Evolutionary conservation across 2,113 vertebrate genomes (phyloP).

Genomic region (Labeo catla): DNA sequence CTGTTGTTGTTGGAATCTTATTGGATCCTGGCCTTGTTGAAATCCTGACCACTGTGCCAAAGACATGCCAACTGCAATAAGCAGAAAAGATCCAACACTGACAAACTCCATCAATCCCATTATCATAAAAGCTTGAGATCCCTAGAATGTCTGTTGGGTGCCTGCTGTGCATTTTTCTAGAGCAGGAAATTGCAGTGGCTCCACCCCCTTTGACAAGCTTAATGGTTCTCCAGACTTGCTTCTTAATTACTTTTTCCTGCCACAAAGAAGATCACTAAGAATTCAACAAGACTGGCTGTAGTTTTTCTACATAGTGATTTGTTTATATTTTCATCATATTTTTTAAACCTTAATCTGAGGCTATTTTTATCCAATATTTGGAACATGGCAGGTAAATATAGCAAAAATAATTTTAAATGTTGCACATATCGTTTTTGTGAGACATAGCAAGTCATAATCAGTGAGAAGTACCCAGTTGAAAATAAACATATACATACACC

Average conservation of each 20-base stretch:
- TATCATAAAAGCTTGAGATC: accelerated
- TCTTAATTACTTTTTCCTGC: constrained; percentile 6
- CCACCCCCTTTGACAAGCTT: neutral
- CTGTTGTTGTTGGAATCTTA: neutral
- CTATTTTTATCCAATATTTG: too few relatives aligned
- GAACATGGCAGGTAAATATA: neutral
- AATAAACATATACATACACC: neutral
- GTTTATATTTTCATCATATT: neutral
- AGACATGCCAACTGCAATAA: neutral
- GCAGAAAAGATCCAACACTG: neutral
- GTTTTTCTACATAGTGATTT: neutral
- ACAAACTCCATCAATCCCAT: neutral
- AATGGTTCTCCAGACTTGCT: constrained; percentile 19
- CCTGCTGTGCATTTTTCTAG: neutral
- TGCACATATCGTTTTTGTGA: neutral
- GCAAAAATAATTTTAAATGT: neutral
- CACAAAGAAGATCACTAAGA: neutral
- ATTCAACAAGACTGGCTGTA: neutral
- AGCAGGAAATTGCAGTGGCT: neutral
- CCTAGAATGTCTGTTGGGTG: too few relatives aligned
- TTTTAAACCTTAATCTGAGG: neutral
- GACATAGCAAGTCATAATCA: neutral
- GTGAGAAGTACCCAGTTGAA: neutral
- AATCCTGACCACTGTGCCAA: neutral
- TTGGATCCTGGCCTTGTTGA: neutral